A percentile compares a stretch with the other conserved stretches of the same genome.
These are phyloP conservation scores for Zaprionus davidi DNA, from an alignment of 1,140 invertebrate species.

Conservation along the genomic window DNA sequence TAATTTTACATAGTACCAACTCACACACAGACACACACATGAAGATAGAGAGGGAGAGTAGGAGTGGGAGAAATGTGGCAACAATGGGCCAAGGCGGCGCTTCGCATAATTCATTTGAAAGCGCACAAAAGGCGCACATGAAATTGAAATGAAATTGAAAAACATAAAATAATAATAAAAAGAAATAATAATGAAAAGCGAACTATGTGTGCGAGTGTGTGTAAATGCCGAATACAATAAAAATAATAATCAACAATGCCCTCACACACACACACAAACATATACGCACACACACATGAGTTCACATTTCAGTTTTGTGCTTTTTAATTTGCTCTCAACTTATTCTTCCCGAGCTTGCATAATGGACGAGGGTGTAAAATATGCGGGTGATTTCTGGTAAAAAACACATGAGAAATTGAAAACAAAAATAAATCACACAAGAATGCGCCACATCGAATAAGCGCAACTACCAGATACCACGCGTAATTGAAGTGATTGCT, in stretches of 20 bases:
- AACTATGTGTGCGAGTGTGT: conserved; percentile 54
- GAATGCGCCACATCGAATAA: not conserved
- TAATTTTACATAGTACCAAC: conserved; percentile 64
- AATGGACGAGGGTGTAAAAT: conserved; percentile 49
- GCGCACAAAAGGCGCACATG: conserved; percentile 77
- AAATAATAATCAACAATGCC: conserved; percentile 71
- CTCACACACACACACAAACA: conserved; percentile 34
- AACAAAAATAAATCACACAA: conserved; percentile 7
- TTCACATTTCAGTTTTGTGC: conserved; percentile 53
- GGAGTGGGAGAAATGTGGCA: conserved; percentile 29
- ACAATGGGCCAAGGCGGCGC: conserved; percentile 75
- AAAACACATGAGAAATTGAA: conserved; percentile 9
- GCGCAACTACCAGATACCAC: not conserved
- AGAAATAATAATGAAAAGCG: conserved; percentile 54
- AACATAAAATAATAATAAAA: conserved; percentile 72
- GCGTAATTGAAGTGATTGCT: not conserved
- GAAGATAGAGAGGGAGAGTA: not conserved
- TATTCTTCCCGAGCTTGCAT: conserved; percentile 35
- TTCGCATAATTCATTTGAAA: conserved; percentile 77
- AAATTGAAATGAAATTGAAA: conserved; percentile 74
- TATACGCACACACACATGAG: conserved; percentile 35
- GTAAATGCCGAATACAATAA: conserved; percentile 77
- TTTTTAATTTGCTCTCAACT: conserved; percentile 61
- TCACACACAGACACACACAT: not conserved
- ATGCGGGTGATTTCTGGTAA: conserved; percentile 37